These are phyloP conservation scores for Poicephalus gulielmi DNA, from an alignment of 2,113 vertebrate genomes.

Conservation along the genomic window DNA sequence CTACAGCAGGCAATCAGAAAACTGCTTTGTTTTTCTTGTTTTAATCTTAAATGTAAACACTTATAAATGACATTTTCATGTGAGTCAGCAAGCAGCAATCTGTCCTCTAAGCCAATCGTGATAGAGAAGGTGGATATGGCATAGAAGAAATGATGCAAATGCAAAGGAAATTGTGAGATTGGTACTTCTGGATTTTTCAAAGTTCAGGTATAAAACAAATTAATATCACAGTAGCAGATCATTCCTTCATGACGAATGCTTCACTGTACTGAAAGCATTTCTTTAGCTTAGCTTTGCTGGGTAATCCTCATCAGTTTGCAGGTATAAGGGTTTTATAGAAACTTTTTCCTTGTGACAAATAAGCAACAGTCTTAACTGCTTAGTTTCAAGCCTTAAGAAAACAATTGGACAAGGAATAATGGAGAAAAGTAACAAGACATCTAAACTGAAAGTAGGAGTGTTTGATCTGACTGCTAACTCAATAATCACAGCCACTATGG, in stretches of 20 bases:
- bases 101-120: not conserved
- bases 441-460: not conserved
- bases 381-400: not conserved
- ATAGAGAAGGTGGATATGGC: not conserved
- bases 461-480: not conserved
- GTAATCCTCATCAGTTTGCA: not conserved
- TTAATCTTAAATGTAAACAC: not conserved
- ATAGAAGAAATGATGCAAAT: not conserved
- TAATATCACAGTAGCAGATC: not conserved
- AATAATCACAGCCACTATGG: not conserved
- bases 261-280: not conserved
- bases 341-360: not conserved
- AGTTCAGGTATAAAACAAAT: not conserved
- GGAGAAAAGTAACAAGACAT: not conserved
- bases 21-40: not conserved
- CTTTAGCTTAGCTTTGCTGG: not conserved
- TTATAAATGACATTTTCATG: not conserved
- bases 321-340: not conserved
- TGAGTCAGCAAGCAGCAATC: not conserved
- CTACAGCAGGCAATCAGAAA: not conserved
- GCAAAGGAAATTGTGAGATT: not conserved
- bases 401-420: not conserved
- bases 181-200: not conserved
- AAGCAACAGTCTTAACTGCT: not conserved
- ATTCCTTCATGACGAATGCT: not conserved